These are phyloP conservation scores for Scleropages formosus DNA, from an alignment of 2,797 vertebrate genomes.

Conservation along the genomic window DNA sequence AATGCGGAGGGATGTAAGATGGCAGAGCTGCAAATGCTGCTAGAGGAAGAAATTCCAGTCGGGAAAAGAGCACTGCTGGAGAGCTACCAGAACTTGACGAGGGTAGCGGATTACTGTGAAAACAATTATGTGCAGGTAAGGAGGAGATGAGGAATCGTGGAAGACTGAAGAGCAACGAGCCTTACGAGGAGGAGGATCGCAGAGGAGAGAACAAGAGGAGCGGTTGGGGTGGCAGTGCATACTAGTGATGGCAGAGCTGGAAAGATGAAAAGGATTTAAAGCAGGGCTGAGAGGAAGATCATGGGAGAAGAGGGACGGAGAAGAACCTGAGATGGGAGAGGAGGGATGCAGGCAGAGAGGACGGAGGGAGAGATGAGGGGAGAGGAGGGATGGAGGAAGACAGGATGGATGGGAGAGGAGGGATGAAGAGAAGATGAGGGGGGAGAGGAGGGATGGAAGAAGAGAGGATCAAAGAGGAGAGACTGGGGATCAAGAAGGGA, in stretches of 20 bases:
- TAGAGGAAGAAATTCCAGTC: constrained; percentile 98
- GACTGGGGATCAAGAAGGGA: too few relatives aligned
- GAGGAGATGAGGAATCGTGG: constrained; percentile 26
- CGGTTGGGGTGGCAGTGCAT: constrained; percentile 3
- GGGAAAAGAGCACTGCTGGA: constrained; percentile 94
- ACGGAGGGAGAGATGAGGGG: too few relatives aligned
- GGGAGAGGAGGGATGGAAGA: too few relatives aligned
- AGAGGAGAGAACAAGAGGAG: constrained; percentile 39
- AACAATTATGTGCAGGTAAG: constrained; percentile 98
- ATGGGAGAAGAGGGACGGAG: too few relatives aligned
- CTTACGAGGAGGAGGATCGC: constrained; percentile 66
- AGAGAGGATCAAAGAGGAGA: too few relatives aligned
- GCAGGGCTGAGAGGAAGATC: neutral
- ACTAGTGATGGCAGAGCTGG: too few relatives aligned
- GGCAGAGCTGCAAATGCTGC: constrained; percentile 99
- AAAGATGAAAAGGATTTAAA: neutral
- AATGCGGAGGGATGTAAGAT: constrained; percentile 83
- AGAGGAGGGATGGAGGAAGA: too few relatives aligned
- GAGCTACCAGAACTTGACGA: constrained; percentile 96
- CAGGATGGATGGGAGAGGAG: too few relatives aligned
- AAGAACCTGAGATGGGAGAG: too few relatives aligned
- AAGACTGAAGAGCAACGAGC: constrained; percentile 57
- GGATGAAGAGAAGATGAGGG: too few relatives aligned
- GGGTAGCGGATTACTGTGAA: constrained; percentile 97
- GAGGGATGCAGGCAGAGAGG: too few relatives aligned